Base-by-base conservation (phyloP, 2,888 invertebrate species). In the Ophioninae sp. region DNA sequence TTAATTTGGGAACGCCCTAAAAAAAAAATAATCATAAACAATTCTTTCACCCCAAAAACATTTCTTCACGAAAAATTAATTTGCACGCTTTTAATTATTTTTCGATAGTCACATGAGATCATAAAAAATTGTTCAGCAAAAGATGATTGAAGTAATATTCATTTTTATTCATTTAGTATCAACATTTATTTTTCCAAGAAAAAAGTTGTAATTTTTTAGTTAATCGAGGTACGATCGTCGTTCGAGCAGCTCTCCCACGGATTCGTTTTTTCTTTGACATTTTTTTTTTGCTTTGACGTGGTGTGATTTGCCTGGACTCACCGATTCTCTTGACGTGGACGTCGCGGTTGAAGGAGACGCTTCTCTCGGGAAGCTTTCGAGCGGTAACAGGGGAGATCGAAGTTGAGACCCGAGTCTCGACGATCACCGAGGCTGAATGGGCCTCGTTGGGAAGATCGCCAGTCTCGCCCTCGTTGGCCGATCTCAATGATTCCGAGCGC, bases 261-360 rank as follows among this genome's bases (percentile, higher is more conserved):
- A 81, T 70, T 79, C 70, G 50, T 17, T 70, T 65, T 64, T 23
- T 37, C 30, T 30, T 30, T 30, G 1, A 2, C 30, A 30, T 30
- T 56, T 72, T 72, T 57, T 79, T 81, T 69, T 82, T 69, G 69
- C 85, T 81, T 86, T 88, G 83, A 86, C 86, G 87, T 86, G 86
- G 88, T 88, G 88, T 88, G 85, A 86, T 86, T 88, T 89, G 89
- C 89, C 90, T 89, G 89, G 90, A 94, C 96, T 95, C 95, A 97
- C 97, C 97, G 94, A 97, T 97, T 94, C 97, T 95, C 94, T 97
- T 97, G 92, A 97, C 96, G 94, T 97, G 97, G 91, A 97, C 97
- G 95, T 97, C 97, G 93, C 96, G 95, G 95, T 97, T 97, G 95
- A 97, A 97, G 93, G 97, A 97, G 90, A 97, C 97, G 90, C 95